These are phyloP conservation scores for Lamprotornis superbus DNA, from an alignment of 2,113 vertebrate genomes.

Conservation along the genomic window DNA sequence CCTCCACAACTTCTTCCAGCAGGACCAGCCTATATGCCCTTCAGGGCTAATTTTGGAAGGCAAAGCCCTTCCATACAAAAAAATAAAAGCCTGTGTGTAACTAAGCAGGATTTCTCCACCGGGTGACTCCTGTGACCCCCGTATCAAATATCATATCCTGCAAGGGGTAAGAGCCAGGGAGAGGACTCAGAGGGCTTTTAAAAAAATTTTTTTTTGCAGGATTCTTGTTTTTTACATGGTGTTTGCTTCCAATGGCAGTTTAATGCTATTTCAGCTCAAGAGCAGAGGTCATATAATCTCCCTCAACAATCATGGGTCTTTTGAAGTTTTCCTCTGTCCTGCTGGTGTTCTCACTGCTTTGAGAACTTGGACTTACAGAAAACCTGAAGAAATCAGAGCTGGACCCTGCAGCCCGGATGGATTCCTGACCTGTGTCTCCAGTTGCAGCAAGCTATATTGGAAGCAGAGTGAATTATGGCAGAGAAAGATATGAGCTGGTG, in stretches of 20 bases:
- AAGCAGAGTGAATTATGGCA: not conserved
- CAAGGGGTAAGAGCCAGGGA: not conserved
- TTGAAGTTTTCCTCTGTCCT: not conserved
- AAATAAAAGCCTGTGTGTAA: not conserved
- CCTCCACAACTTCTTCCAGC: not conserved
- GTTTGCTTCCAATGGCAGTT: not conserved
- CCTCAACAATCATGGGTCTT: not conserved
- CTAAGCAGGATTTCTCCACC: not conserved
- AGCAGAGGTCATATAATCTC: not conserved
- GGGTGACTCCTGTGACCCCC: not conserved
- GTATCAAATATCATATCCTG: not conserved
- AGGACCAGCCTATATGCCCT: not conserved
- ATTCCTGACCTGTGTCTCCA: not conserved
- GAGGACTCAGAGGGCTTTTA: not conserved
- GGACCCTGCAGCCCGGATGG: not conserved
- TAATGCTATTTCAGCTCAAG: not conserved
- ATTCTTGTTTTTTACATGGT: not conserved
- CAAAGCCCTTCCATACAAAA: not conserved
- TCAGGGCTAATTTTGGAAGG: not conserved
- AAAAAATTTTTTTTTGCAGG: not conserved
- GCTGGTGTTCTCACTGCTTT: not conserved
- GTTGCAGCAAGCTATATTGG: not conserved
- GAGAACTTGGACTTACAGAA: not conserved
- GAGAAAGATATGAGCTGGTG: accelerated
- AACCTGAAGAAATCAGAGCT: not conserved